Evolutionary conservation across 2,888 invertebrate genomes (phyloP).

Genomic region (Yponomeuta sedellus): DNA sequence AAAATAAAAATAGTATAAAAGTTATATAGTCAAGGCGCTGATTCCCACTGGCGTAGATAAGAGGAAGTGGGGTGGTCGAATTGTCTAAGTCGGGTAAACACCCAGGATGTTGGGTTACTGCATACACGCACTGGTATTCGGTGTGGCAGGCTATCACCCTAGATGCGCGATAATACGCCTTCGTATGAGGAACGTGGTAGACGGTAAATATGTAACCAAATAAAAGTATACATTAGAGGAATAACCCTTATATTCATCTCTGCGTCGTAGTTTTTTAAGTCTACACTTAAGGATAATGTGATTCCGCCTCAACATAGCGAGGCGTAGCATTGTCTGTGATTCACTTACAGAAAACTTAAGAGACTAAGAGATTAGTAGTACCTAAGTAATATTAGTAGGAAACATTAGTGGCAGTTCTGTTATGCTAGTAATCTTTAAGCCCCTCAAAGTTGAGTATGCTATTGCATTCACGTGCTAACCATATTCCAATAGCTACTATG

Average conservation of each 20-base stretch:
- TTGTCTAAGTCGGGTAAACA: no score
- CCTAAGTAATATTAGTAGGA: not conserved
- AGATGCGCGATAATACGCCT: no score
- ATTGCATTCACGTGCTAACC: no score
- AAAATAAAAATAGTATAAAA: no score
- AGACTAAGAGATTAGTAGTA: not conserved
- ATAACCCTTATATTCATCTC: conserved; percentile 73
- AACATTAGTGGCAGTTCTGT: not conserved
- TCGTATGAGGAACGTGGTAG: no score
- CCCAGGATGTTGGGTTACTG: no score
- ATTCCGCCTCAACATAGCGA: not conserved
- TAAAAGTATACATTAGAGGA: conserved; percentile 55
- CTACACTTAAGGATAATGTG: conserved; percentile 8
- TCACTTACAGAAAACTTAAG: not conserved
- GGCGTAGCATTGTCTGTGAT: not conserved
- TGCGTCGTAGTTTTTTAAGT: conserved; percentile 36
- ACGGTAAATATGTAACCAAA: not conserved
- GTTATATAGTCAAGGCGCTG: no score
- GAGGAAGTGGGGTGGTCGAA: no score
- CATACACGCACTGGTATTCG: no score
- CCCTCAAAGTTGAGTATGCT: not conserved
- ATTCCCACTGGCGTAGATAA: no score
- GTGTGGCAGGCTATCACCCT: no score
- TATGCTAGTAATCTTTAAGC: not conserved
- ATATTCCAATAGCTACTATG: not conserved